Evolutionary conservation across 1,140 invertebrate species (phyloP), one percentile per base, ranked within the genome.

Genomic region (Caenorhabditis tropicalis): DNA sequence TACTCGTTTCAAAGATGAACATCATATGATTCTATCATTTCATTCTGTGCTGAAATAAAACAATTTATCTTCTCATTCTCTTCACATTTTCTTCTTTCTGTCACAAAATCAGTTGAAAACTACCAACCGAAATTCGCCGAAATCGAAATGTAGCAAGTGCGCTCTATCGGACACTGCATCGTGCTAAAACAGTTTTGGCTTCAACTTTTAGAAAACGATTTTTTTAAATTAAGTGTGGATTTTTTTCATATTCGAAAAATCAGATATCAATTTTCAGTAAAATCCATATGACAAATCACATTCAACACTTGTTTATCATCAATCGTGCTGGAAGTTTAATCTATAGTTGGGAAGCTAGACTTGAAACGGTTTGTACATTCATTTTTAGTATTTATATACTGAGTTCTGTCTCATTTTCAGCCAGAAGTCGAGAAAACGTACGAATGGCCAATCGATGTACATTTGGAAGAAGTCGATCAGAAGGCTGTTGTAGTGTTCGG

Each of bases 321-420:
- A 91, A 89, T 81, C 86, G 88, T 36, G 90, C 90, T 29, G 90
- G 90, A 12, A 89, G 88, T 81, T 82, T 91, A 39, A 91, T 91
- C 53, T 91, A 87, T 82, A 88, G 91, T 51, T 91, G 87, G 84
- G 88, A 90, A 79, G 89, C 87, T 79, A 84, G 86, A 58, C 33
- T 31, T 6, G 86, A 87, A n/a, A 58, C 36, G 36, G 85, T 87
- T 29, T 33, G 49, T 82, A 12, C 10, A 31, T 43, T 84, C 5
- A n/a, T 36, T 43, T 70, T n/a, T 36, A 10, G n/a, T 70, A 49
- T 24, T 9, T 24, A 53, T 48, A 80, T 56, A 56, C 10, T 7
- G 10, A 56, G n/a, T 51, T 5, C 15, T 51, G 48, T 0, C 7
- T 51, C 3, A 15, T 10, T 83, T 65, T 33, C 49, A 84, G 82